Evolutionary conservation across 2,113 vertebrate genomes (phyloP).

Genomic region (Neodontobutis hainanensis): DNA sequence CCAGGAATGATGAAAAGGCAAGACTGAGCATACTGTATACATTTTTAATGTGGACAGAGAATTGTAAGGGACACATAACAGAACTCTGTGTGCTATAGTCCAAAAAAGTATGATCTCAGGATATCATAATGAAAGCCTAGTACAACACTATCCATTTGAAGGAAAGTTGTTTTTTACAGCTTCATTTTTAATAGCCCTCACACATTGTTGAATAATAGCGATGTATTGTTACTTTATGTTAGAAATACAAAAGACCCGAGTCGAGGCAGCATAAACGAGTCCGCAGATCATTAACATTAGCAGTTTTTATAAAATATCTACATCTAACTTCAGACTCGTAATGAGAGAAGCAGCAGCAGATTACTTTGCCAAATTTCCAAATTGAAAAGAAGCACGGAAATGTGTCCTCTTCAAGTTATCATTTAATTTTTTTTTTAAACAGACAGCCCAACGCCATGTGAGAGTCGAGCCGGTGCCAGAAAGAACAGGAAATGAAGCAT

Average conservation of each 20-base stretch:
- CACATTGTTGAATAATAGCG: not conserved
- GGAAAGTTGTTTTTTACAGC: not conserved
- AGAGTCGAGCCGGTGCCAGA: not conserved
- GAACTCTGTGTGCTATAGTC: slow-evolving; percentile 6
- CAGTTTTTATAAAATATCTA: not conserved
- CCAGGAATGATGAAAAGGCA: slow-evolving; percentile 14
- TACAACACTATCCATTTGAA: slow-evolving; percentile 2
- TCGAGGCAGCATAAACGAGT: no score
- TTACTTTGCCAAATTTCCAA: not conserved
- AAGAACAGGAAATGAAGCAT: slow-evolving; percentile 16
- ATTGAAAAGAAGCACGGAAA: no score
- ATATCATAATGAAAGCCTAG: slow-evolving; percentile 4
- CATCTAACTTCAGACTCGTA: not conserved
- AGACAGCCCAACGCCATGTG: not conserved
- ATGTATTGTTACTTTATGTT: not conserved
- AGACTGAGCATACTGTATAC: slow-evolving; percentile 13
- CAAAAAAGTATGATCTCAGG: slow-evolving; percentile 15
- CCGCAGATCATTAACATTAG: not conserved
- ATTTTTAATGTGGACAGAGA: slow-evolving; percentile 35
- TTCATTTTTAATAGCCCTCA: not conserved
- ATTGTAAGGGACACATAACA: not conserved
- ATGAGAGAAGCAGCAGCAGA: not conserved
- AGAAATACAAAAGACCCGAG: not conserved
- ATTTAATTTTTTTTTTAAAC: not conserved
- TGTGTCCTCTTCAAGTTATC: not conserved